phyloP scores from a whole-genome alignment of 1,140 invertebrate species.

The Dendroctonus ponderosae region DNA sequence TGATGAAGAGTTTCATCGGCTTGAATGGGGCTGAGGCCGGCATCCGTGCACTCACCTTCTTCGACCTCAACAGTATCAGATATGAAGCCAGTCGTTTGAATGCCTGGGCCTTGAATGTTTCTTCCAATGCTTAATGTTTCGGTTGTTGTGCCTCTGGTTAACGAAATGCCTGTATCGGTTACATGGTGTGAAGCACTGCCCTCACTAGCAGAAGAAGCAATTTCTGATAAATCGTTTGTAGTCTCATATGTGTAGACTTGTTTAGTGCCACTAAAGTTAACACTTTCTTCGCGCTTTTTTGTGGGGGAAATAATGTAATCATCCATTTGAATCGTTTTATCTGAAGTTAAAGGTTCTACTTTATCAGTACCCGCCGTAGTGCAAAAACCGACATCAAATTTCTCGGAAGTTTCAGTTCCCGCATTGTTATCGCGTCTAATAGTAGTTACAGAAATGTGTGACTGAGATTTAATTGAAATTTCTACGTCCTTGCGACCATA shows the following conservation, averaged over 20 bases:
- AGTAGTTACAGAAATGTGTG: slow-evolving; percentile 55
- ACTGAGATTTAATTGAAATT: slow-evolving; percentile 56
- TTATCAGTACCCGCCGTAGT: slow-evolving; percentile 45
- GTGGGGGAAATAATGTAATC: slow-evolving; percentile 48
- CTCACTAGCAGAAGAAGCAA: slow-evolving; percentile 52
- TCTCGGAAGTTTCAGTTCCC: slow-evolving; percentile 52
- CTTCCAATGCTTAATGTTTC: slow-evolving; percentile 52
- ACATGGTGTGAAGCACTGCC: slow-evolving; percentile 54
- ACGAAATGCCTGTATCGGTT: slow-evolving; percentile 56
- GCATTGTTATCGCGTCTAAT: slow-evolving; percentile 47
- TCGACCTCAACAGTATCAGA: slow-evolving; percentile 54
- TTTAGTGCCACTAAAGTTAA: slow-evolving; percentile 55
- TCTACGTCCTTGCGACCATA: slow-evolving; percentile 54
- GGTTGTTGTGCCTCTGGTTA: slow-evolving; percentile 53
- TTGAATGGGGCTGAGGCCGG: slow-evolving; percentile 57
- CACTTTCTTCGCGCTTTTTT: slow-evolving; percentile 53
- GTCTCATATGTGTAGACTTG: slow-evolving; percentile 54
- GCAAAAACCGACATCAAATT: slow-evolving; percentile 51
- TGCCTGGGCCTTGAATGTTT: slow-evolving; percentile 45
- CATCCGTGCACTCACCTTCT: slow-evolving; percentile 57
- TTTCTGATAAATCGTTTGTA: slow-evolving; percentile 43
- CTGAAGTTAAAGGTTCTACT: slow-evolving; percentile 6
- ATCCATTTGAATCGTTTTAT: slow-evolving; percentile 17
- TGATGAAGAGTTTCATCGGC: slow-evolving; percentile 50
- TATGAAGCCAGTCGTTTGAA: slow-evolving; percentile 51